Percentiles rank a stretch among this genome's conserved stretches.
Evolutionary conservation across 2,797 vertebrate species (phyloP).

Genomic region (Dicrostonyx torquatus): DNA sequence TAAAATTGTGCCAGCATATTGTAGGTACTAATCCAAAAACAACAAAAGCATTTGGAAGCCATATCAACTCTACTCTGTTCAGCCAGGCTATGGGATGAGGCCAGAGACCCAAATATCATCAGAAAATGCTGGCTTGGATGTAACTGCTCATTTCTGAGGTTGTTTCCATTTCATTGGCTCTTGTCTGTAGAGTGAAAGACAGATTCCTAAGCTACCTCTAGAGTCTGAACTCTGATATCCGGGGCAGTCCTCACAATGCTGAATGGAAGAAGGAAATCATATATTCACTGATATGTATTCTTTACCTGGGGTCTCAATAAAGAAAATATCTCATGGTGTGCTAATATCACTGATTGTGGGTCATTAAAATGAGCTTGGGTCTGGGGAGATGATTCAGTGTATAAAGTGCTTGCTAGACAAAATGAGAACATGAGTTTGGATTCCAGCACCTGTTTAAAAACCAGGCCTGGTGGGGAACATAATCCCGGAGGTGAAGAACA

Average conservation of each 20-base stretch:
- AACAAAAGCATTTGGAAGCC: not conserved
- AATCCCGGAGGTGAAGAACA: not conserved
- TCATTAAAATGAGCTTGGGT: not conserved
- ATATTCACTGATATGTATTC: too few relatives aligned
- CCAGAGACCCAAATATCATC: not conserved
- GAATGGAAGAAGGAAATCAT: not conserved
- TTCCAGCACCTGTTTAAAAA: not conserved
- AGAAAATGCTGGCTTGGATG: not conserved
- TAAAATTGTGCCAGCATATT: not conserved
- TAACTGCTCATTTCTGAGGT: not conserved
- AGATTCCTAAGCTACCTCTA: not conserved
- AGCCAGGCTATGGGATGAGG: not conserved
- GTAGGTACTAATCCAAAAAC: not conserved
- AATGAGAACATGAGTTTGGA: not conserved
- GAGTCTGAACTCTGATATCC: not conserved
- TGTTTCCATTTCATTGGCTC: not conserved
- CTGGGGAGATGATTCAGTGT: not conserved
- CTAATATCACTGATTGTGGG: not conserved
- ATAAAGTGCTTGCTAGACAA: not conserved
- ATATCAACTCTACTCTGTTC: not conserved
- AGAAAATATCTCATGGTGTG: not conserved
- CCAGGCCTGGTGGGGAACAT: not conserved
- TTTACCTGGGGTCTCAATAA: not conserved
- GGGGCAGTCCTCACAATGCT: not conserved
- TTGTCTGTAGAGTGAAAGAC: not conserved